Evolutionary conservation across 2,797 vertebrate species (phyloP).

Genomic region (Telmatherina bonti): DNA sequence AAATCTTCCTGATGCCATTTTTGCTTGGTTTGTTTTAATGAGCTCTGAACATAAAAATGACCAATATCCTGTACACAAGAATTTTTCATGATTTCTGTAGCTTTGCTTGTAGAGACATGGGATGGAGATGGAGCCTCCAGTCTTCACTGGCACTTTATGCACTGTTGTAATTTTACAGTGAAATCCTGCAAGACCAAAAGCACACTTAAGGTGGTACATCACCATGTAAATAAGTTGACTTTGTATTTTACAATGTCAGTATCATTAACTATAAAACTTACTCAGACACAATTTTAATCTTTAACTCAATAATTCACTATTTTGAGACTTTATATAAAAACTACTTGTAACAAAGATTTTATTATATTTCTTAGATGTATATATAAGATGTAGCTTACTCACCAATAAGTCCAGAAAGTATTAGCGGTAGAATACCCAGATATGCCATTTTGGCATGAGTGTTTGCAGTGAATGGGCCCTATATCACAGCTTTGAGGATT

Average conservation of each 20-base stretch:
- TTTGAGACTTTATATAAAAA: not conserved
- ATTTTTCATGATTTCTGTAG: conserved; percentile 22
- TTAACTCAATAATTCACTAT: not conserved
- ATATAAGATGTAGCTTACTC: conserved; percentile 18
- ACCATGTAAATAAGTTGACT: not conserved
- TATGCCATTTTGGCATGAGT: conserved; percentile 28
- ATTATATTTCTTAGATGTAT: too few species aligned
- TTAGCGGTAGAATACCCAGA: conserved; percentile 6
- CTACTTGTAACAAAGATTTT: too few species aligned
- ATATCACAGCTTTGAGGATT: not conserved
- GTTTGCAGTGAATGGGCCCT: not conserved
- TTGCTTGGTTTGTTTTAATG: not conserved
- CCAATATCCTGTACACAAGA: fast-evolving
- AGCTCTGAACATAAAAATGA: fast-evolving
- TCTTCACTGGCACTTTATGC: conserved; percentile 5
- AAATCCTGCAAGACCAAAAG: conserved; percentile 45
- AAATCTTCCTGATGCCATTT: not conserved
- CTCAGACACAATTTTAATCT: not conserved
- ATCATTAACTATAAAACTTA: not conserved
- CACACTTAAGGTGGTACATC: not conserved
- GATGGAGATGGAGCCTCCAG: conserved; percentile 29
- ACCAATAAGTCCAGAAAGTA: conserved; percentile 38
- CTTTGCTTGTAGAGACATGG: conserved; percentile 12
- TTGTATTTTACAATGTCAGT: not conserved
- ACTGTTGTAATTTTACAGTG: conserved; percentile 17